These are phyloP conservation scores for Dasysyrphus albostriatus DNA, from an alignment of 2,888 invertebrate genomes.

Conservation along the genomic window DNA sequence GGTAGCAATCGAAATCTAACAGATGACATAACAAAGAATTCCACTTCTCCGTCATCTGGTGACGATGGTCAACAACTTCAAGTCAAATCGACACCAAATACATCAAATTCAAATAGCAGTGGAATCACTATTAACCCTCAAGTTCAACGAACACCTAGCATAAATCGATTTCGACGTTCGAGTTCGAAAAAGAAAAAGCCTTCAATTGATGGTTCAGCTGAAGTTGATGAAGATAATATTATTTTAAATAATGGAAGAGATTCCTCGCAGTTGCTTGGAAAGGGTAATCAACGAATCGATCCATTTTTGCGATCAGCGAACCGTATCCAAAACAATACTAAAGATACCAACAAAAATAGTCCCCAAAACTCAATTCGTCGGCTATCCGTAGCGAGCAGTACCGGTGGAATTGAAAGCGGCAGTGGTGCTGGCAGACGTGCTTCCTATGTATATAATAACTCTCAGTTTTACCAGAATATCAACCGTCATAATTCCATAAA, in stretches of 20 bases:
- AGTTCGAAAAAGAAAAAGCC: conserved; percentile 88
- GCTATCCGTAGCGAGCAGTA: conserved; percentile 79
- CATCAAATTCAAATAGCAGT: conserved; percentile 58
- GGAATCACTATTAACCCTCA: conserved; percentile 65
- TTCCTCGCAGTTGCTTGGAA: conserved; percentile 85
- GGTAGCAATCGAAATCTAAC: conserved; percentile 78
- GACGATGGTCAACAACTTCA: conserved; percentile 71
- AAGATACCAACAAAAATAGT: conserved; percentile 87
- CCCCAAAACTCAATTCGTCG: conserved; percentile 88
- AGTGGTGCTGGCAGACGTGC: conserved; percentile 80
- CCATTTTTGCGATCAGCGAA: conserved; percentile 86
- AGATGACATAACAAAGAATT: conserved; percentile 81
- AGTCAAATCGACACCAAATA: conserved; percentile 75
- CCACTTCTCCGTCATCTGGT: conserved; percentile 77
- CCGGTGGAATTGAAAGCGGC: conserved; percentile 78
- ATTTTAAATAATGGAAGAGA: conserved; percentile 89
- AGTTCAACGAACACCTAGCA: conserved; percentile 85
- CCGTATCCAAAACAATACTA: conserved; percentile 91
- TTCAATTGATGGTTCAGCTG: conserved; percentile 84
- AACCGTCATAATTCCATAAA: conserved; percentile 82
- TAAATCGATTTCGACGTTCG: conserved; percentile 89
- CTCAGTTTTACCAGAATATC: conserved; percentile 83
- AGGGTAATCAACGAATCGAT: conserved; percentile 85
- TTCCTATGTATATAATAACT: conserved; percentile 82
- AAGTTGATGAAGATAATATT: conserved; percentile 85